Conservation (phyloP, 2,113 vertebrate species). For the Rynchops niger region DNA sequence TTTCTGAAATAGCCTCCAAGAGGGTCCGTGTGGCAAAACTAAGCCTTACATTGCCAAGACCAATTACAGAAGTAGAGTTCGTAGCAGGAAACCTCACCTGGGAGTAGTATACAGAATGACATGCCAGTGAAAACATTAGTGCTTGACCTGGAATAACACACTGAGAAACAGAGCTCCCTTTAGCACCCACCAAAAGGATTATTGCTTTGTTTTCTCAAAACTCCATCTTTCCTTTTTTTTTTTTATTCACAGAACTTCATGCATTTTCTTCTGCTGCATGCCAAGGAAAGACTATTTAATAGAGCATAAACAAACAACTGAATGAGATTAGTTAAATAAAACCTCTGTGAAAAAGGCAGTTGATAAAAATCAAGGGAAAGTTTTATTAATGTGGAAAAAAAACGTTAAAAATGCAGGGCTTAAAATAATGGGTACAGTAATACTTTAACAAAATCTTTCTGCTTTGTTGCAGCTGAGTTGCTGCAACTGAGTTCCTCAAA, state of each 20-base stretch:
- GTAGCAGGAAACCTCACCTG: background rate
- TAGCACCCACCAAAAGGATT: background rate
- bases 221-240: background rate
- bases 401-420: background rate
- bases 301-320: background rate
- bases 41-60: background rate
- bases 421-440: background rate
- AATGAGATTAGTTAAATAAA: constrained; percentile 15
- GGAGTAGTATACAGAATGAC: background rate
- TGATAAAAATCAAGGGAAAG: background rate
- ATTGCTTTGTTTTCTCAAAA: background rate
- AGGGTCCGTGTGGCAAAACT: background rate
- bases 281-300: background rate
- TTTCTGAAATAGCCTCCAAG: background rate
- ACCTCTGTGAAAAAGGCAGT: background rate
- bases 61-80: background rate
- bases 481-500: background rate
- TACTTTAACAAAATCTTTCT: background rate
- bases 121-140: background rate
- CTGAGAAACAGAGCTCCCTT: background rate
- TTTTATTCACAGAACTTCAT: background rate
- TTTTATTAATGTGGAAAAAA: background rate
- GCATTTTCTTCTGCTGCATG: background rate
- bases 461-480: background rate
- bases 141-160: background rate